A percentile compares a stretch with the other conserved stretches of the same genome.
These are phyloP conservation scores for Oreotrochilus melanogaster DNA, from an alignment of 2,113 vertebrate species.

Conservation along the genomic window DNA sequence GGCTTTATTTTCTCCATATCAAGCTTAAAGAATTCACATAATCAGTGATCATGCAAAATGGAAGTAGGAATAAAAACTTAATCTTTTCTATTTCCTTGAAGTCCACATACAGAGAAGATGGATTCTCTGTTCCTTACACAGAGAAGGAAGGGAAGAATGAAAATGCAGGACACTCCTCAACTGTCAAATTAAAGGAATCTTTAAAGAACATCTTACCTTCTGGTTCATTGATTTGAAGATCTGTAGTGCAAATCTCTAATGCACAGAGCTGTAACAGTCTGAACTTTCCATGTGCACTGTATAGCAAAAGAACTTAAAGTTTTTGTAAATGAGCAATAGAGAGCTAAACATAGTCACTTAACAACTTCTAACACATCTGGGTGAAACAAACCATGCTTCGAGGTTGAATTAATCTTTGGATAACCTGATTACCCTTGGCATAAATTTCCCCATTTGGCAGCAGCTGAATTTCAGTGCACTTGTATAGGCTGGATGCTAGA, in stretches of 20 bases:
- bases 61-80: background rate
- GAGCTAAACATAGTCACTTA: background rate
- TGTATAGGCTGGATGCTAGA: background rate
- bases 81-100: background rate
- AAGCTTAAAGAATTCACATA: background rate
- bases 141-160: background rate
- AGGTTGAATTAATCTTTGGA: background rate
- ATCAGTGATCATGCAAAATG: background rate
- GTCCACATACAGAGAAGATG: background rate
- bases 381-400: background rate
- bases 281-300: background rate
- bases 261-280: background rate
- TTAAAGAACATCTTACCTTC: background rate
- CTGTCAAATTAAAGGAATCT: background rate
- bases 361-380: background rate
- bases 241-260: background rate
- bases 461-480: background rate
- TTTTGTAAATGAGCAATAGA: background rate
- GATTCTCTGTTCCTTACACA: background rate
- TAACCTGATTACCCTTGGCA: background rate
- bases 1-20: background rate
- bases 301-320: background rate
- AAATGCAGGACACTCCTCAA: background rate
- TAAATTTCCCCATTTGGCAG: background rate
- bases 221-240: background rate